Percentiles rank a stretch among this genome's conserved stretches.
Conservation (phyloP, 2,113 vertebrate genomes). For the Pluvianellus socialis region DNA sequence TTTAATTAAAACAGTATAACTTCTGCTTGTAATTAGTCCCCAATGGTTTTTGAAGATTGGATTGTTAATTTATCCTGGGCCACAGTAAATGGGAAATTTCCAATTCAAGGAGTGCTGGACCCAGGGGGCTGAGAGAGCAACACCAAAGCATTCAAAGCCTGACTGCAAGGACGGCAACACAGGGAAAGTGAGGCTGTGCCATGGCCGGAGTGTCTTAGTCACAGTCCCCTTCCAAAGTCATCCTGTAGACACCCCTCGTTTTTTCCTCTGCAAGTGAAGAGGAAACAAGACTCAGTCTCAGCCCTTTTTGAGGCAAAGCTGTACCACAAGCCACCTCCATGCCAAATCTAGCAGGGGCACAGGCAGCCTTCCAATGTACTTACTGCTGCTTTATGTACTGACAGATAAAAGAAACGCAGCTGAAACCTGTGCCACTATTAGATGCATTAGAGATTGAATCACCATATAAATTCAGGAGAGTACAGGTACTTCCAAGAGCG, state of each 20-base stretch:
- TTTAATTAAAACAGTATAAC: constrained; percentile 13
- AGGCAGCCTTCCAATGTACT: neutral
- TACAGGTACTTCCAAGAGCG: neutral
- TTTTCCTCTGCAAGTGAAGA: neutral
- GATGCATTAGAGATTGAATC: neutral
- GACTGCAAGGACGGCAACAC: neutral
- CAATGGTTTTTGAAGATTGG: neutral
- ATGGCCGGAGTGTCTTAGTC: neutral
- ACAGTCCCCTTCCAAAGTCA: neutral
- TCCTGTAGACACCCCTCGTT: neutral
- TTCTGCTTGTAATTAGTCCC: neutral
- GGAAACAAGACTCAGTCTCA: neutral
- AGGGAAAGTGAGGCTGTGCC: neutral
- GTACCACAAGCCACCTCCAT: neutral
- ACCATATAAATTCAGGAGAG: neutral
- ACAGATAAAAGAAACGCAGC: neutral
- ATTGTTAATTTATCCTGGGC: neutral
- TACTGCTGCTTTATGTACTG: neutral
- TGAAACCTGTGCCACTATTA: neutral
- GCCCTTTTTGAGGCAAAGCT: neutral
- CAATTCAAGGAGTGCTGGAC: neutral
- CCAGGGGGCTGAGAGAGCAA: neutral
- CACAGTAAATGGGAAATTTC: neutral
- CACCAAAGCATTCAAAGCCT: neutral
- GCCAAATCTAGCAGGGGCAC: neutral